Evolutionary conservation across 2,888 invertebrate genomes (phyloP), one percentile per base, ranked within the genome.

Genomic region (Parthenolecanium corni): DNA sequence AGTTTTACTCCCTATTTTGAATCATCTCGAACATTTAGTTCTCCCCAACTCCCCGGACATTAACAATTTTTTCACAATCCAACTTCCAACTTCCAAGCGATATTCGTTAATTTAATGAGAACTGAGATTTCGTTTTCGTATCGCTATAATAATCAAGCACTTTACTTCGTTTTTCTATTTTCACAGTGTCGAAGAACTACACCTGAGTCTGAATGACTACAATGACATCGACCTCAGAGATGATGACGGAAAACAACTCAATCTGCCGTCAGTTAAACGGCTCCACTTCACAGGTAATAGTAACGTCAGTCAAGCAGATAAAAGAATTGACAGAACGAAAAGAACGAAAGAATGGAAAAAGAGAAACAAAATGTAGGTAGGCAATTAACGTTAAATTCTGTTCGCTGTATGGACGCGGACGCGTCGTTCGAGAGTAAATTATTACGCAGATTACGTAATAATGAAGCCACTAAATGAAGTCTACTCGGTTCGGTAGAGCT

Each of bases 181-280:
- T 72, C 72, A 42, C 70, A 78, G 78, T 72, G 78, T 95, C 47
- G 87, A 91, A 77, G 95, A 95, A 75, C 77, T 96, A 67, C 94
- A 95, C 75, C 76, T 95, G 70, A 93, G 94, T 71, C 79, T 93
- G 66, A 96, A 95, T 74, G 86, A 89, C 72, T 92, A 89, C 74
- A 80, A 81, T 24, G 80, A 82, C 68, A 86, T 91, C 42, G 80
- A 86, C 64, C 76, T 90, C 49, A 81, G 81, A 66, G 74, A 75
- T 21, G 69, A 73, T 42, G 61, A 67, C 38, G 69, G 71, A 65
- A 70, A 72, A 52, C 71, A 71, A 40, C 73, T 73, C 44, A 77
- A 80, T 5, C 89, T 90, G 71, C 75, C 77, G 16, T 80, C 83
- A 36, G 75, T 94, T 53, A 85, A 82, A 71, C 86, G 84, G 69